Conservation (phyloP, 2,113 vertebrate genomes). For the Pelecanus crispus region DNA sequence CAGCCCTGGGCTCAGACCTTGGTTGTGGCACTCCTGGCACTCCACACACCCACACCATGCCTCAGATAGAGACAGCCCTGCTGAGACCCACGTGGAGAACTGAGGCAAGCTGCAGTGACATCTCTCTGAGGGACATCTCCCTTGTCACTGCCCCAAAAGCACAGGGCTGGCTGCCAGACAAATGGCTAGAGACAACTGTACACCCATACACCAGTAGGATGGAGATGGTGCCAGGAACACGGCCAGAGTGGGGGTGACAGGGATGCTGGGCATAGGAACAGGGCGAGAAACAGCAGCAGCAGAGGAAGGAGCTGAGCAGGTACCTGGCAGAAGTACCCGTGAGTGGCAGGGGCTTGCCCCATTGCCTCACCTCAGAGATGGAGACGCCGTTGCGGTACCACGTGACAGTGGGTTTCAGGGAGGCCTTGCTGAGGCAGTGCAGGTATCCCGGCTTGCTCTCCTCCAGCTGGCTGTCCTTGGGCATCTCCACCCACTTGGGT, state of each 20-base stretch:
- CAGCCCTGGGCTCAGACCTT: neutral
- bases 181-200: neutral
- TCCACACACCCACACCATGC: accelerated
- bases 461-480: constrained; percentile 86
- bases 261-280: neutral
- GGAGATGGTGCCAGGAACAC: neutral
- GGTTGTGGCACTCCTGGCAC: neutral
- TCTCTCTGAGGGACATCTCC: neutral
- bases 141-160: neutral
- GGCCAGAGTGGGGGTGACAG: neutral
- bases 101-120: neutral
- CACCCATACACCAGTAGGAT: neutral
- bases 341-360: neutral
- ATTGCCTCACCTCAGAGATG: constrained; percentile 83
- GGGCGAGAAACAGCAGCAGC: neutral
- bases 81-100: neutral
- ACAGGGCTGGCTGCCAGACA: neutral
- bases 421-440: constrained; percentile 87
- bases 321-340: neutral
- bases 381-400: constrained; percentile 85
- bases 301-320: neutral
- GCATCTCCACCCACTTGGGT: constrained; percentile 88
- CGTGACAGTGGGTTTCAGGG: constrained; percentile 81
- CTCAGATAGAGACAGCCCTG: neutral
- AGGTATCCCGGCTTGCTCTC: constrained; percentile 92